Conservation (phyloP, 1,140 invertebrate species). For the Ceratosolen fusciceps region DNA sequence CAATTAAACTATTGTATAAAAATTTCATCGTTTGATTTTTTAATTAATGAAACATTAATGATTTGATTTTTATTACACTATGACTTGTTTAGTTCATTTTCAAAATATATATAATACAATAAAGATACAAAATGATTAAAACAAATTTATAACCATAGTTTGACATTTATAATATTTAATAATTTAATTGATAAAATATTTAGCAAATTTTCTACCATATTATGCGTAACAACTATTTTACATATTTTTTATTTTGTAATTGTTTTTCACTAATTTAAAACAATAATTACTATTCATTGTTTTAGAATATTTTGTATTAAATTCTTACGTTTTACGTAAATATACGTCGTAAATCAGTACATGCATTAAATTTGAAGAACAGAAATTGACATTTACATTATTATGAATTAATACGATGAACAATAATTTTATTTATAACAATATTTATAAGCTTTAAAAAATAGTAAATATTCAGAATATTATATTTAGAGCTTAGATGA, state of each 20-base stretch:
- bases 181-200: no score
- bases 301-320: background rate
- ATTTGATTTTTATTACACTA: background rate
- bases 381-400: constrained; percentile 2
- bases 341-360: no score
- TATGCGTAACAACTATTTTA: background rate
- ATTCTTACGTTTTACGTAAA: no score
- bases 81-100: background rate
- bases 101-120: background rate
- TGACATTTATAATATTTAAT: background rate
- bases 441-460: constrained; percentile 41
- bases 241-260: background rate
- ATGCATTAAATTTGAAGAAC: background rate
- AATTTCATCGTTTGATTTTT: constrained; percentile 34
- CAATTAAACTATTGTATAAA: background rate
- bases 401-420: constrained; percentile 14
- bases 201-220: background rate
- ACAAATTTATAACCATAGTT: background rate
- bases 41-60: background rate
- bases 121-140: background rate
- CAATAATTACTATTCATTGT: no score
- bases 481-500: constrained; percentile 21
- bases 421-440: no score
- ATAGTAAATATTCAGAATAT: constrained; percentile 47
- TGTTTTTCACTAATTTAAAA: background rate